Percentiles rank a stretch among this genome's conserved stretches.
phyloP scores from a whole-genome alignment of 2,888 invertebrate genomes.

The Panopea generosa region DNA sequence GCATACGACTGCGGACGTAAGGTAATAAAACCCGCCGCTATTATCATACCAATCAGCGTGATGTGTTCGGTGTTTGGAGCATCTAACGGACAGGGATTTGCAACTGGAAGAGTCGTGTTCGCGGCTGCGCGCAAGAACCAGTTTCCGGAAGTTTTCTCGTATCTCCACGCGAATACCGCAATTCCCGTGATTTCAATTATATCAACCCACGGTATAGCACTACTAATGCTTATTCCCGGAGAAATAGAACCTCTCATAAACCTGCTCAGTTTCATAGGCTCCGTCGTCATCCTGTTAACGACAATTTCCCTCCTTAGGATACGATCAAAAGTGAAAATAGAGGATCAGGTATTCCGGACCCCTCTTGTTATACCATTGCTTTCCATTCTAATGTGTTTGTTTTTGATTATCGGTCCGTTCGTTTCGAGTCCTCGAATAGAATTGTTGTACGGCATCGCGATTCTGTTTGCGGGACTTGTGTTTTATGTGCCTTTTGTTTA shows the following conservation, averaged over 20 bases:
- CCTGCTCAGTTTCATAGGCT: conserved; percentile 10
- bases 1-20: conserved; percentile 42
- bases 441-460: conserved; percentile 52
- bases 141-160: conserved; percentile 49
- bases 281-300: not conserved
- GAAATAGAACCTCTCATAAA: conserved; percentile 24
- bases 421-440: conserved; percentile 44
- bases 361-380: conserved; percentile 48
- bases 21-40: conserved; percentile 16
- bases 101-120: conserved; percentile 40
- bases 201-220: not conserved
- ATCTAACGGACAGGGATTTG: conserved; percentile 30
- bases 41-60: conserved; percentile 41
- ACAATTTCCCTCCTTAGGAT: not conserved
- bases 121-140: conserved; percentile 41
- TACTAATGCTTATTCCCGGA: conserved; percentile 15
- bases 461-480: conserved; percentile 37
- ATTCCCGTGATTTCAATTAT: conserved; percentile 35
- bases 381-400: conserved; percentile 33
- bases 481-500: conserved; percentile 58
- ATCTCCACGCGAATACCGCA: conserved; percentile 25
- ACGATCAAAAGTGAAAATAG: conserved; percentile 1
- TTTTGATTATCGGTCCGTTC: conserved; percentile 61
- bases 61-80: conserved; percentile 40
- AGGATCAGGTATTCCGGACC: conserved; percentile 20